Base-by-base conservation (phyloP, 2,888 invertebrate species). In the Tubiluchus corallicola region DNA sequence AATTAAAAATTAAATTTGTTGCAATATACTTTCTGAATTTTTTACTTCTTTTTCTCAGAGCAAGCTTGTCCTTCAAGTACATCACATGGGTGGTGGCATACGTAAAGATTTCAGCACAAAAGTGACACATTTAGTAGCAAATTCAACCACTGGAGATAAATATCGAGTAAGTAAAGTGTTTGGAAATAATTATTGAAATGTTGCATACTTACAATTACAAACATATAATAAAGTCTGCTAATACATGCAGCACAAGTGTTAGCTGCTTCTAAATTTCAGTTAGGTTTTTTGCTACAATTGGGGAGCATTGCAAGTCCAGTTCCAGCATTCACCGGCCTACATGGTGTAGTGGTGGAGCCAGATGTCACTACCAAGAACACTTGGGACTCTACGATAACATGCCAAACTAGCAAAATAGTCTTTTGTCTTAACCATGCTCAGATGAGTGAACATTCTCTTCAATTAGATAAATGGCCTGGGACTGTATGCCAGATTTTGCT, bases 31-130 rank as follows among this genome's bases (percentile, higher is more conserved):
- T n/a, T n/a, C n/a, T n/a, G n/a, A n/a, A n/a, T n/a, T n/a, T n/a
- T n/a, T n/a, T n/a, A 9, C 15, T 45, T 17, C 21, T 38, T 51
- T 44, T 51, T 67, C 65, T 16, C 67, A 88, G 88, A 79, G 78
- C 57, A 76, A 75, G 64, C 71, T 90, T 63, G 82, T 87, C 55
- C 79, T 79, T 55, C 71, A 87, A 63, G 82, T 92, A 55, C 92
- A 92, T 70, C 80, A 81, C 63, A 92, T 94, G 92, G 90, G 90
- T 54, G 94, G 92, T 41, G 85, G 85, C 56, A 82, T 92, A 58
- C 75, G 88, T 51, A 83, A 82, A 68, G 87, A 92, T 60, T 79
- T 85, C 74, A 76, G 45, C n/a, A 80, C 79, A 61, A 56, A 56
- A 20, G 82, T 87, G 53, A 94, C 92, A 44, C 92, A 94, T 71